phyloP scores from a whole-genome alignment of 2,113 vertebrate genomes.

The Catharus bicknelli region DNA sequence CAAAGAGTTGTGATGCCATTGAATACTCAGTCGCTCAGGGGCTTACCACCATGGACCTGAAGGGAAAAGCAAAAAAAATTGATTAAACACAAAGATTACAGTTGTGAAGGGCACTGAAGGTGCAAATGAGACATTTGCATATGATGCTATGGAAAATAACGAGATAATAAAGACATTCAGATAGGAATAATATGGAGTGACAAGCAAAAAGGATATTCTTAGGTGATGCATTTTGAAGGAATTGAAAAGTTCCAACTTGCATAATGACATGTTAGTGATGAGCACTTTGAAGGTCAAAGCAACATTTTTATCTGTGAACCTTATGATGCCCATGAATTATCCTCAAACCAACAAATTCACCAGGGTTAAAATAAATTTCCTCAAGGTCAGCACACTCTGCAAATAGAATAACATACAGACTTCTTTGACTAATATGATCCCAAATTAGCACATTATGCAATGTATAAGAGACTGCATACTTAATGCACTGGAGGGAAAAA shows the following conservation, averaged over 20 bases:
- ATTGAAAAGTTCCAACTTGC: slow-evolving; percentile 35
- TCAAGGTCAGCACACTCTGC: slow-evolving; percentile 22
- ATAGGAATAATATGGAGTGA: slow-evolving; percentile 40
- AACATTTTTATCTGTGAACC: slow-evolving; percentile 32
- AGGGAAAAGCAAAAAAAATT: background rate
- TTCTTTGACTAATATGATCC: slow-evolving; percentile 14
- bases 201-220: slow-evolving; percentile 49
- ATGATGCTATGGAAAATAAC: slow-evolving; percentile 29
- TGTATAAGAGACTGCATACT: background rate
- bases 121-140: slow-evolving; percentile 11
- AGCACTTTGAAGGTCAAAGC: slow-evolving; percentile 49
- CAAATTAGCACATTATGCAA: slow-evolving; percentile 20
- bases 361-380: slow-evolving; percentile 46
- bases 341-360: slow-evolving; percentile 8
- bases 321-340: slow-evolving; percentile 24
- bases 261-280: slow-evolving; percentile 28
- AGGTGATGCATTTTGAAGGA: slow-evolving; percentile 36
- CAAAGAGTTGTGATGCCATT: background rate
- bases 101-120: slow-evolving; percentile 24
- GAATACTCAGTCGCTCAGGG: background rate
- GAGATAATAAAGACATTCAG: slow-evolving; percentile 49
- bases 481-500: background rate
- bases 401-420: background rate
- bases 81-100: slow-evolving; percentile 9
- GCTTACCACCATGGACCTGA: background rate